Base-by-base conservation (phyloP, 1,140 invertebrate species). In the Muscidifurax raptorellus region DNA sequence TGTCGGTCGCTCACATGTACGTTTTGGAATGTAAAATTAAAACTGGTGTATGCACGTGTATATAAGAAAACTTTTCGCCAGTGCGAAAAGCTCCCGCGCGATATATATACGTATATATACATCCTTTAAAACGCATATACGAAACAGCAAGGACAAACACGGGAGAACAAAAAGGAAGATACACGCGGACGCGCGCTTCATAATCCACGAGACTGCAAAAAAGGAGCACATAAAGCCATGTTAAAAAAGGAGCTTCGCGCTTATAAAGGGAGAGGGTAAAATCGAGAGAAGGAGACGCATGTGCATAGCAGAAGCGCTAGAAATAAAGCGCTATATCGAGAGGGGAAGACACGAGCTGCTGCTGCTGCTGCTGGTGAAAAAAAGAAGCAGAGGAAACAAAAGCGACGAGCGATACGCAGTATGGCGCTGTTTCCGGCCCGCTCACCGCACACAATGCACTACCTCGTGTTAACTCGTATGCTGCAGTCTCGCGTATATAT, bases 371-470 rank as follows among this genome's bases (percentile, higher is more conserved):
- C 27, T 30, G 72, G 27, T 25, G 6, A 44, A 30, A 83, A 40
- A 76, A 36, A 75, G 89, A 86, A 86, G 82, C 89, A 89, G 88
- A 89, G 91, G 90, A 93, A 92, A 93, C 90, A 93, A 92, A 92
- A 90, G 90, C 87, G 88, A 89, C 89, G 88, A 52, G 89, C 88
- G 90, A 91, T 90, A 90, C 89, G 91, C 90, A 92, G 91, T 91
- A 92, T 92, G 92, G 91, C 91, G 90, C 88, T 90, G 91, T 88
- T 92, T 93, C 92, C 92, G 92, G 92, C 89, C 92, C 91, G 91
- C 91, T 93, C 92, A 92, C 92, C 92, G 88, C 91, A 92, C 90
- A 93, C 92, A 92, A 93, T 93, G 90, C 90, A 87, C 88, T 86
- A 87, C 87, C 88, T 86, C 89, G 90, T 91, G 91, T 92, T 91